Percentiles rank a stretch among this genome's conserved stretches.
Conservation (phyloP, 2,797 vertebrate genomes). For the Gallirallus australis region DNA sequence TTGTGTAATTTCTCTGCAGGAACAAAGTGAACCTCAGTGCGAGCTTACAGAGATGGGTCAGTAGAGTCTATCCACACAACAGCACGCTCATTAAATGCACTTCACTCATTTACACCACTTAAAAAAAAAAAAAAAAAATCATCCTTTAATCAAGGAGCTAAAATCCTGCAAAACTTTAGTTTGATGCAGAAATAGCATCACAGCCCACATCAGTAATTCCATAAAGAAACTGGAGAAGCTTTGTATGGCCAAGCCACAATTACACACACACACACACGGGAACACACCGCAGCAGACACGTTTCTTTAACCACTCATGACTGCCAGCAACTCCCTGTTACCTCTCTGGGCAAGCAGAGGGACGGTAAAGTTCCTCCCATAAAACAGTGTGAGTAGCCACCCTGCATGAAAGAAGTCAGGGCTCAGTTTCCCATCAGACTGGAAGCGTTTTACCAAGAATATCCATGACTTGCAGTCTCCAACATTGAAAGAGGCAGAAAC, state of each 20-base stretch:
- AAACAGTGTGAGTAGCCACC: neutral
- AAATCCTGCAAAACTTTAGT: neutral
- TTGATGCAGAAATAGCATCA: neutral
- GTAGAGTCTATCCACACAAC: neutral
- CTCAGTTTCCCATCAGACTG: neutral
- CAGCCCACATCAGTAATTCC: neutral
- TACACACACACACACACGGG: too few relatives aligned
- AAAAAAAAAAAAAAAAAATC: neutral
- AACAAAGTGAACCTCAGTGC: neutral
- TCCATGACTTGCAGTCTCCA: neutral
- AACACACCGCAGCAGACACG: neutral
- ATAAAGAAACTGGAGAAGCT: neutral
- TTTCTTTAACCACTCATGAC: neutral
- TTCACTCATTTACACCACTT: neutral
- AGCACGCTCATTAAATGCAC: accelerated
- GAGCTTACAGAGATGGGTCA: neutral
- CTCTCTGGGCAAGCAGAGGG: neutral
- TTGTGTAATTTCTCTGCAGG: neutral
- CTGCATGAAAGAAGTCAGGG: neutral
- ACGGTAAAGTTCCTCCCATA: neutral
- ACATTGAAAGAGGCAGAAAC: neutral
- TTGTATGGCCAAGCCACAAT: neutral
- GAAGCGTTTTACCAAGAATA: neutral
- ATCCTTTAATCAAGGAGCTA: neutral
- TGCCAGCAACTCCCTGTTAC: neutral